phyloP scores from a whole-genome alignment of 2,888 invertebrate species.

The Cryptus armator region DNA sequence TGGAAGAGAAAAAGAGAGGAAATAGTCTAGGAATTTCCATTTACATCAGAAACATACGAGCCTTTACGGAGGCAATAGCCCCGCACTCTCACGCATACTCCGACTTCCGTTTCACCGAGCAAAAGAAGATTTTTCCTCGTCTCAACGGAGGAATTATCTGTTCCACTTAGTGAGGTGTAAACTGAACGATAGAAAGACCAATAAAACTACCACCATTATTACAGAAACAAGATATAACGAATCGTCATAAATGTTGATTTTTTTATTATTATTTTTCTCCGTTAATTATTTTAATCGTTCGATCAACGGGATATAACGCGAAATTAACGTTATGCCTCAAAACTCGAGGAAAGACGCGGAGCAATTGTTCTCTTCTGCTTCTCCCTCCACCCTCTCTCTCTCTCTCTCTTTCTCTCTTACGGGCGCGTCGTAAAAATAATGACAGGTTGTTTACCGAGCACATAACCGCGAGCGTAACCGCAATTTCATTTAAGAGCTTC shows the following conservation, averaged over 20 bases:
- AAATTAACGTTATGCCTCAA: neutral
- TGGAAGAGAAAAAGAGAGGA: constrained; percentile 21
- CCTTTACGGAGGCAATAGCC: constrained; percentile 46
- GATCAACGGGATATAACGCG: neutral
- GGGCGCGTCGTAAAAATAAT: constrained; percentile 68
- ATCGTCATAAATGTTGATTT: constrained; percentile 6
- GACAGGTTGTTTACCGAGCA: constrained; percentile 67
- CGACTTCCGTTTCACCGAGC: constrained; percentile 57
- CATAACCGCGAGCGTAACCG: constrained; percentile 68
- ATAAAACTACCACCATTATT: neutral
- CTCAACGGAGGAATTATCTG: constrained; percentile 21
- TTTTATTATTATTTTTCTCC: neutral
- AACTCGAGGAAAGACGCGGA: constrained; percentile 14
- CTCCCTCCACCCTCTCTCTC: constrained; percentile 9
- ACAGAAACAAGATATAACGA: constrained; percentile 2
- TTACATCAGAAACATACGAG: constrained; percentile 69
- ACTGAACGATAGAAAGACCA: neutral
- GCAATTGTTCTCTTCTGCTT: constrained; percentile 63
- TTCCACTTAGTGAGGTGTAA: constrained; percentile 31
- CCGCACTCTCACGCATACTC: constrained; percentile 56
- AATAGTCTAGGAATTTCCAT: constrained; percentile 73
- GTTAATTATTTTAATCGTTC: constrained; percentile 17
- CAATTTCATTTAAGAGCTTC: constrained; percentile 71
- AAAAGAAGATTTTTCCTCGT: constrained; percentile 49
- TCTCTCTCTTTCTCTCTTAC: too few species aligned